Conservation (phyloP, 2,113 vertebrate genomes). For the Archilochus colubris region DNA sequence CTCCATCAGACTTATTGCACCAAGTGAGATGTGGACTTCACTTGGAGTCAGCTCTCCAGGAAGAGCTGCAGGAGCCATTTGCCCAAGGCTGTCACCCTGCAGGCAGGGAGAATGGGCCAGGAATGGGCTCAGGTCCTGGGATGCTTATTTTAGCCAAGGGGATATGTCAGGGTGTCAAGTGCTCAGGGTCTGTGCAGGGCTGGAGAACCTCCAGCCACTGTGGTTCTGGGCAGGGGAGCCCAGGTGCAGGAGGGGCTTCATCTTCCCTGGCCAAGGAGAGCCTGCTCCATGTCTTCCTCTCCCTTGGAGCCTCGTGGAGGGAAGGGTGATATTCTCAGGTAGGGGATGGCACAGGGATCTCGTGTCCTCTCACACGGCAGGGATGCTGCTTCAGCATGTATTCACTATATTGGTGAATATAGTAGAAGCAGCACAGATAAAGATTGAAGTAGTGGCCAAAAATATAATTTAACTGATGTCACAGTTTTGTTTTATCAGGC, state of each 20-base stretch:
- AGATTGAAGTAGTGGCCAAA: neutral
- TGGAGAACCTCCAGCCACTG: neutral
- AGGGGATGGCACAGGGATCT: neutral
- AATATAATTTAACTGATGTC: neutral
- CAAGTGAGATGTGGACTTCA: neutral
- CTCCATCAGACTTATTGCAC: neutral
- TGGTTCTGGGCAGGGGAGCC: neutral
- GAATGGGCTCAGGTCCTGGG: too few species aligned
- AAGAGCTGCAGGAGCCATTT: neutral
- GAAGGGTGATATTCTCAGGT: constrained; percentile 13
- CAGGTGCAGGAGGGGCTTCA: neutral
- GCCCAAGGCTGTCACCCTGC: neutral
- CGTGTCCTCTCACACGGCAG: rapidly evolving
- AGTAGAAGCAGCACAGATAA: rapidly evolving
- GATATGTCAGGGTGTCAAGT: too few species aligned
- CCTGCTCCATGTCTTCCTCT: neutral
- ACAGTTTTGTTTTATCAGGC: neutral
- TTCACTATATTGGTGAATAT: neutral
- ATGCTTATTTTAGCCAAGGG: too few species aligned
- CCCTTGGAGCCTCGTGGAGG: neutral
- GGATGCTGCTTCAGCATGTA: neutral
- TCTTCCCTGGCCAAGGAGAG: neutral
- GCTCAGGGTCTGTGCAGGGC: rapidly evolving
- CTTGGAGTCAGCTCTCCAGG: neutral
- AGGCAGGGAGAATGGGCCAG: rapidly evolving